Conservation (phyloP, 2,888 invertebrate genomes). For the Phengaris arion region DNA sequence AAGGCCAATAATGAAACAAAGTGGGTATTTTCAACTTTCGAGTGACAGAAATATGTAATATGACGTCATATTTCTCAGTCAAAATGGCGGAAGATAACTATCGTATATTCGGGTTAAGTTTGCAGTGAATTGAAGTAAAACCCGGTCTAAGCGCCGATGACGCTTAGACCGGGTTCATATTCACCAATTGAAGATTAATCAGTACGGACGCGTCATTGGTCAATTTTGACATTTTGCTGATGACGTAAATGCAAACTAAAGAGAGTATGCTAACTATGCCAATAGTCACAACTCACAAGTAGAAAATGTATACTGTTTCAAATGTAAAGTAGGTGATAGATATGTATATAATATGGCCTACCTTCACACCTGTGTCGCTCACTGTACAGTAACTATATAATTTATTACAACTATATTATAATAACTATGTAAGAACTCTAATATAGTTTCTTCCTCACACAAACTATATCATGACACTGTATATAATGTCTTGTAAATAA, state of each 20-base stretch:
- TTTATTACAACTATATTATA: constrained; percentile 37
- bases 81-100: not conserved
- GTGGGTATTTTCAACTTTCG: not conserved
- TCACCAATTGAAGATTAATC: not conserved
- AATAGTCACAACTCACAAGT: not conserved
- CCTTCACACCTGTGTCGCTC: constrained; percentile 73
- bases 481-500: constrained; percentile 33
- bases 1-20: not conserved
- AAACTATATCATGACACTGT: constrained; percentile 36
- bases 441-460: constrained; percentile 35
- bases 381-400: constrained; percentile 61
- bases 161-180: not conserved
- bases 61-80: not conserved
- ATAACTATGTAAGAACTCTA: constrained; percentile 35
- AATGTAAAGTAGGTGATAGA: constrained; percentile 50
- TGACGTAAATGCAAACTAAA: not conserved
- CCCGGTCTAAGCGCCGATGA: no score
- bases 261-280: no score
- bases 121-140: no score
- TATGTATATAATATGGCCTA: constrained; percentile 65
- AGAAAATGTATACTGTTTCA: constrained; percentile 42
- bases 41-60: not conserved
- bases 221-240: not conserved
- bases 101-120: not conserved
- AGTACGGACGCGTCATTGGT: not conserved